phyloP scores from a whole-genome alignment of 1,140 invertebrate genomes.

The Homarus americanus region DNA sequence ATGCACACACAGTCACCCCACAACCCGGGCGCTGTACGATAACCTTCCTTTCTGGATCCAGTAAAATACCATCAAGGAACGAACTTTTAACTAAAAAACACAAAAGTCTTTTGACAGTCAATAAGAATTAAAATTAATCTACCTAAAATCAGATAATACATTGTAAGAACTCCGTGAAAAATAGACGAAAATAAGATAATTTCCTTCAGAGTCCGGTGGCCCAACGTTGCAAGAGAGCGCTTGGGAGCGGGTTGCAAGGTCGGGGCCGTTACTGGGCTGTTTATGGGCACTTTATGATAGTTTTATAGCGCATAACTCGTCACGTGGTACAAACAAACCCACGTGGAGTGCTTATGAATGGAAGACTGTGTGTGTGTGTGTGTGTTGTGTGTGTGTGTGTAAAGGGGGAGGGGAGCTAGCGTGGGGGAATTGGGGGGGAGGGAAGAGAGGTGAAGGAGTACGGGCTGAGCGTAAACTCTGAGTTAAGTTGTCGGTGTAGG shows the following conservation, averaged over 20 bases:
- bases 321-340: slow-evolving; percentile 73
- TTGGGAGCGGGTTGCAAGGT: slow-evolving; percentile 63
- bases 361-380: slow-evolving; percentile 66
- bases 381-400: slow-evolving; percentile 39
- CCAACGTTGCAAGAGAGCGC: slow-evolving; percentile 47
- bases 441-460: slow-evolving; percentile 23
- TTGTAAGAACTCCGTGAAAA: slow-evolving; percentile 6
- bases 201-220: background rate
- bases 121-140: background rate
- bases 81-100: background rate
- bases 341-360: slow-evolving; percentile 72
- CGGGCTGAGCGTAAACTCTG: slow-evolving; percentile 17
- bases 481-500: slow-evolving; percentile 69
- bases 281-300: slow-evolving; percentile 73
- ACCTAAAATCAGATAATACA: background rate
- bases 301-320: slow-evolving; percentile 73
- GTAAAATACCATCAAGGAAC: background rate
- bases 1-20: slow-evolving; percentile 37
- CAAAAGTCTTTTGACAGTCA: background rate
- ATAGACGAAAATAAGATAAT: background rate
- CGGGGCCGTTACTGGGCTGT: slow-evolving; percentile 68
- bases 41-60: background rate
- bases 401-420: slow-evolving; percentile 12
- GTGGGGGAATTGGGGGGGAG: slow-evolving; percentile 16
- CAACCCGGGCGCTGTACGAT: slow-evolving; percentile 37